These are phyloP conservation scores for Leuciscus idus DNA, from an alignment of 2,113 vertebrate genomes.

Conservation along the genomic window DNA sequence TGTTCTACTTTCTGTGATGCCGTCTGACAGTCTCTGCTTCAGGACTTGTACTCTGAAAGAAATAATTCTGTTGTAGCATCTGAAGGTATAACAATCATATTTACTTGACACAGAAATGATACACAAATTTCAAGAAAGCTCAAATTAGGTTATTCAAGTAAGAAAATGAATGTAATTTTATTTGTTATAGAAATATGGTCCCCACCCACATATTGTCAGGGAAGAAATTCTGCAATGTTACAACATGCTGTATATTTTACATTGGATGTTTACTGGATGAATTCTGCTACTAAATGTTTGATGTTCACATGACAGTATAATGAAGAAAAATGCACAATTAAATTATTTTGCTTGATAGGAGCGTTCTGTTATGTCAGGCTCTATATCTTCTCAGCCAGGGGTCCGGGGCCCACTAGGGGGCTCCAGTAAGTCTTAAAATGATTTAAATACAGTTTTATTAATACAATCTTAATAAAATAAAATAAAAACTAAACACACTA, in stretches of 20 bases:
- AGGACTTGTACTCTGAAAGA: background rate
- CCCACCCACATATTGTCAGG: background rate
- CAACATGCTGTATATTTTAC: background rate
- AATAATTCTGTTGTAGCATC: background rate
- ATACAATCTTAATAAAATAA: background rate
- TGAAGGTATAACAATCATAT: slow-evolving; percentile 2
- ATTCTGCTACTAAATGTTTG: background rate
- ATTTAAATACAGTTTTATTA: background rate
- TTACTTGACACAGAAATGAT: background rate
- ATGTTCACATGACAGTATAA: background rate
- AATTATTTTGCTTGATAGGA: background rate
- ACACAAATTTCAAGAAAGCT: background rate
- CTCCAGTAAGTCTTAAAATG: background rate
- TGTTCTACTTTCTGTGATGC: background rate
- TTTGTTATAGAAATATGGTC: background rate
- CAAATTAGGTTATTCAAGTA: background rate
- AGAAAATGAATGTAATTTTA: background rate
- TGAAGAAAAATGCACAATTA: background rate
- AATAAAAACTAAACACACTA: background rate
- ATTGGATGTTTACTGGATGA: background rate
- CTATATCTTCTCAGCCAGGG: background rate
- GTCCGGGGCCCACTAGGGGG: background rate
- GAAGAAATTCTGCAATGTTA: background rate
- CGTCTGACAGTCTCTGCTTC: background rate
- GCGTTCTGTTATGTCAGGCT: background rate